phyloP scores from a whole-genome alignment of 2,797 vertebrate species.

The Bradypodion pumilum region DNA sequence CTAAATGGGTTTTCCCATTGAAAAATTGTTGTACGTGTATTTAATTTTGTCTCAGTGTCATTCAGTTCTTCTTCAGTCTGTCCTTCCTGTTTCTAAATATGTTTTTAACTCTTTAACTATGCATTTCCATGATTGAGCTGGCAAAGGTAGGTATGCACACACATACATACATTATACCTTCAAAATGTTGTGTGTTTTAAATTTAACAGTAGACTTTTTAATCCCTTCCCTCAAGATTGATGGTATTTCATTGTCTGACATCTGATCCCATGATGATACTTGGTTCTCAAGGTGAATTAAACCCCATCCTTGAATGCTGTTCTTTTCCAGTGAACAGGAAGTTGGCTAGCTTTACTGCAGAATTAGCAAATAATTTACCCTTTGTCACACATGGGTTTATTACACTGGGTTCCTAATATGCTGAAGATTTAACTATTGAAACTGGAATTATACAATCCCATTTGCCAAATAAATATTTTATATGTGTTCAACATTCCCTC shows the following conservation, averaged over 20 bases:
- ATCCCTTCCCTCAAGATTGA: constrained; percentile 56
- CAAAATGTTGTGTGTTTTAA: constrained; percentile 37
- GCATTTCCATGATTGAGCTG: neutral
- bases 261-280: constrained; percentile 42
- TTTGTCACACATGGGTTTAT: constrained; percentile 36
- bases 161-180: neutral
- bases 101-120: constrained; percentile 7
- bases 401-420: constrained; percentile 46
- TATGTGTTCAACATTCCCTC: constrained; percentile 67
- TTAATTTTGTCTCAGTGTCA: constrained; percentile 26
- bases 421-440: constrained; percentile 30
- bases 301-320: constrained; percentile 34
- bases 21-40: too few species aligned
- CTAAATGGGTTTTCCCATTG: too few species aligned
- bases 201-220: constrained; percentile 54
- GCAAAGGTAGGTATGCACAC: neutral
- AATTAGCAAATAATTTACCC: constrained; percentile 39
- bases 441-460: constrained; percentile 49
- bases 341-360: constrained; percentile 36
- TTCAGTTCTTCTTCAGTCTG: neutral
- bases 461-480: constrained; percentile 59
- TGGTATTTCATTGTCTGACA: constrained; percentile 56
- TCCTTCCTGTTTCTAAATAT: neutral
- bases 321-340: constrained; percentile 36
- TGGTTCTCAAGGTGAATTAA: constrained; percentile 56